phyloP scores from a whole-genome alignment of 1,140 invertebrate genomes.

The Drosophila fuyamai region DNA sequence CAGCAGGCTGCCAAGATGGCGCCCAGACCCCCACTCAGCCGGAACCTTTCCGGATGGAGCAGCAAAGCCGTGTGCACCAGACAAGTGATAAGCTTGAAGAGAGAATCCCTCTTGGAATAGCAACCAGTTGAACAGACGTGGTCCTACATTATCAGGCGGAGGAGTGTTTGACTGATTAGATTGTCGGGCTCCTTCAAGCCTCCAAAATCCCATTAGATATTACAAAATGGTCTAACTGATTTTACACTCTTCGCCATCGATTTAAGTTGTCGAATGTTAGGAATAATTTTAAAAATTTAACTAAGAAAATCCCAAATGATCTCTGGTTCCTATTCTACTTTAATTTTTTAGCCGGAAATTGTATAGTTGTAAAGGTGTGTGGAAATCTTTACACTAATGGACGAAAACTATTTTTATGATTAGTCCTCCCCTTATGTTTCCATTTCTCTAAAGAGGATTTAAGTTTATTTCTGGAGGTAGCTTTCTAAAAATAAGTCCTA shows the following conservation, averaged over 20 bases:
- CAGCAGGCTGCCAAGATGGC: conserved; percentile 60
- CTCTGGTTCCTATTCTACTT: no score
- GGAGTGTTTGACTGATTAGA: conserved; percentile 51
- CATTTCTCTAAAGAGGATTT: background rate
- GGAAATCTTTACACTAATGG: no score
- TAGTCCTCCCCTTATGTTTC: no score
- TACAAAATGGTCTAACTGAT: conserved; percentile 6
- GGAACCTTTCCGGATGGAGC: conserved; percentile 21
- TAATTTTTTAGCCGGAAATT: no score
- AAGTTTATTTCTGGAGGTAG: background rate
- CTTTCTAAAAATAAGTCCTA: background rate
- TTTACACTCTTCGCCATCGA: background rate
- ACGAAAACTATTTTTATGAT: no score
- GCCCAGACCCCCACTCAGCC: conserved; percentile 31
- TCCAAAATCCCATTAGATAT: conserved; percentile 9
- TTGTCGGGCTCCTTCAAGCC: conserved; percentile 21
- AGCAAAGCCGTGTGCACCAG: conserved; percentile 57
- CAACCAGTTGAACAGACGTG: conserved; percentile 11
- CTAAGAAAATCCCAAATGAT: no score
- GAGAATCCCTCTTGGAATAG: background rate
- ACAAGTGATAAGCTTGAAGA: conserved; percentile 29
- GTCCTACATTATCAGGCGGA: conserved; percentile 26
- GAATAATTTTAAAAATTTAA: no score
- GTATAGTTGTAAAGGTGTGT: no score
- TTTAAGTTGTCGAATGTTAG: background rate